Evolutionary conservation across 2,797 vertebrate genomes (phyloP), one percentile per base, ranked within the genome.

Genomic region (Pantherophis alleghaniensis): DNA sequence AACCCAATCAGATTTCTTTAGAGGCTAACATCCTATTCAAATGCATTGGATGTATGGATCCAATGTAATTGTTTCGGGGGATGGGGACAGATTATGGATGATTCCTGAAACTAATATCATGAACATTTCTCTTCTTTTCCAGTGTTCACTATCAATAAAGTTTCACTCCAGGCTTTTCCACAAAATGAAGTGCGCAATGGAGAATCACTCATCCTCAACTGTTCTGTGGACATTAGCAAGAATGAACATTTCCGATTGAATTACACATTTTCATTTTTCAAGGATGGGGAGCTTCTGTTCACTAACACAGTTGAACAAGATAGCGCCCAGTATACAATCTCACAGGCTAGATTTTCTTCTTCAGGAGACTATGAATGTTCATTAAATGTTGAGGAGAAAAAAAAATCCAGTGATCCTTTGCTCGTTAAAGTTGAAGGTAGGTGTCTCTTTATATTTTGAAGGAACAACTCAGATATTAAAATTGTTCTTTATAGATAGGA

Each of bases 101-200:
- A 88, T 88, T 93, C 89, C 57, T n/a, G 69, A 95, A 93, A 61
- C 7, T 91, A 92, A 94, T 89, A 5, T 63, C 11, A 18, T 89
- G 86, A n/a, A 13, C 87, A 92, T 86, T 93, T 91, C 66, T 55
- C 86, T 61, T 79, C 60, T 55, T 88, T 79, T 94, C 74, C 92
- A 98, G 98, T 97, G 86, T 97, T 98, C 93, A 98, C 98, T 91
- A 97, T 98, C 96, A 98, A 98, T 91, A 37, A 32, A 1, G 93
- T 98, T 88, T 47, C 93, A 60, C 97, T 98, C 94, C 26, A 16
- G 7, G 96, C 94, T 96, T 93, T 90, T 63, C 97, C 98, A 0
- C 59, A 74, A 57, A 13, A 1, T 10, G 18, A 66, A 56, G 96
- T 98, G 83, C 32, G 14, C 0, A 98, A 98, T 20, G 98, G 98